These are phyloP conservation scores for Butastur rufipennis DNA, from an alignment of 2,113 vertebrate genomes.

Conservation along the genomic window DNA sequence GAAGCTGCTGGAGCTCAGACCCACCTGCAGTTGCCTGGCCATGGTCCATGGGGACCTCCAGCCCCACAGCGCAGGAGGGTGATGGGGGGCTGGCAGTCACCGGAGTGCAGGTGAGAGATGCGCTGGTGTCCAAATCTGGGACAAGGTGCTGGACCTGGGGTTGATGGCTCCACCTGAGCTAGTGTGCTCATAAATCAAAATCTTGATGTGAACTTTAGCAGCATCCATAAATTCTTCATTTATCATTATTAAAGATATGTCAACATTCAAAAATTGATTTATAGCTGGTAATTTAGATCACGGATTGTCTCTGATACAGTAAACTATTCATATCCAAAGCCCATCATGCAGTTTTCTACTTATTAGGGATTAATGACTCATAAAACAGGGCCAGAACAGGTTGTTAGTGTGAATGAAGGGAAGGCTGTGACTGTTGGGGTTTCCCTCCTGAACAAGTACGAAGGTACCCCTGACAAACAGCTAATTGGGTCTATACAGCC, in stretches of 20 bases:
- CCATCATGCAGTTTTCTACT: slow-evolving; percentile 23
- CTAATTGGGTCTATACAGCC: rapidly evolving
- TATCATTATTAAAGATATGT: slow-evolving; percentile 49
- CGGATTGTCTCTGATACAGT: slow-evolving; percentile 28
- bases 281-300: slow-evolving; percentile 40
- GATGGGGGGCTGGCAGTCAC: neutral
- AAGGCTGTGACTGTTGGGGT: neutral
- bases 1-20: neutral
- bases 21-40: neutral
- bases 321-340: slow-evolving; percentile 45
- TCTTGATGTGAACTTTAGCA: slow-evolving; percentile 26
- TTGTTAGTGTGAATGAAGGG: neutral
- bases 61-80: neutral
- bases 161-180: neutral
- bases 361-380: slow-evolving; percentile 53
- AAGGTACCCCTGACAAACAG: neutral
- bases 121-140: neutral
- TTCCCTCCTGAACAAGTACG: neutral
- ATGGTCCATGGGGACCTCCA: neutral
- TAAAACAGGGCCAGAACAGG: neutral
- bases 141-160: neutral
- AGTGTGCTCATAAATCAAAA: neutral
- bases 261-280: slow-evolving; percentile 42
- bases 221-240: slow-evolving; percentile 52
- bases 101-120: neutral